Evolutionary conservation across 2,888 invertebrate species (phyloP).

Genomic region (Lysandra coridon): DNA sequence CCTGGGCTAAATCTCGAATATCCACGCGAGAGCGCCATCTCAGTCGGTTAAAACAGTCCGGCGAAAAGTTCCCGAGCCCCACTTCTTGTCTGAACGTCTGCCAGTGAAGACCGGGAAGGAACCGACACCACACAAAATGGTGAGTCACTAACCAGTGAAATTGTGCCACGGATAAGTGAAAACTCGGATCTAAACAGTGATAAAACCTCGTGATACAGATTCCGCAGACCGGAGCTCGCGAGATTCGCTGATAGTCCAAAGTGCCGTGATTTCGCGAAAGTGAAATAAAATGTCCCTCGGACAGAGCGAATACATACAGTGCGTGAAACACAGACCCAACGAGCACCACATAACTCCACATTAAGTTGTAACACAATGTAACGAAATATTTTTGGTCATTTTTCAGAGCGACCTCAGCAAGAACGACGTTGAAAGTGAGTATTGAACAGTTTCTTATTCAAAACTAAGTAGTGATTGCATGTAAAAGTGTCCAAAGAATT

Average conservation of each 20-base stretch:
- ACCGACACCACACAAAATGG: constrained; percentile 85
- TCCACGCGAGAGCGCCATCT: constrained; percentile 86
- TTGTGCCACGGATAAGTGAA: constrained; percentile 74
- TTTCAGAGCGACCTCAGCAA: constrained; percentile 92
- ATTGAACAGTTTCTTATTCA: constrained; percentile 49
- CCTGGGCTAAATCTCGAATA: constrained; percentile 83
- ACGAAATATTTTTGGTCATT: constrained; percentile 73
- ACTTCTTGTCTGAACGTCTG: constrained; percentile 89
- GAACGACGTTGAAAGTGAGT: constrained; percentile 95
- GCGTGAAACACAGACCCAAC: constrained; percentile 53
- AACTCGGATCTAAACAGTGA: constrained; percentile 65
- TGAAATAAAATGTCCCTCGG: constrained; percentile 55
- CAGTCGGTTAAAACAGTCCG: constrained; percentile 86
- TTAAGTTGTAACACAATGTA: constrained; percentile 54
- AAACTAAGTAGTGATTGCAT: constrained; percentile 35
- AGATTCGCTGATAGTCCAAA: constrained; percentile 45
- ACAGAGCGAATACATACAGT: constrained; percentile 50
- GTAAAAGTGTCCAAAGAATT: neutral
- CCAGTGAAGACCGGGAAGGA: constrained; percentile 85
- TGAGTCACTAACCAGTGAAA: constrained; percentile 78
- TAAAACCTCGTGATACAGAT: constrained; percentile 55
- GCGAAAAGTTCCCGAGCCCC: constrained; percentile 84
- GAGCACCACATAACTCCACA: constrained; percentile 55
- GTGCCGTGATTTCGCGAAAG: constrained; percentile 50
- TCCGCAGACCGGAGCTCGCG: constrained; percentile 69